Evolutionary conservation across 2,888 invertebrate genomes (phyloP), one percentile per base, ranked within the genome.

Genomic region (Drosophila meridionalis): DNA sequence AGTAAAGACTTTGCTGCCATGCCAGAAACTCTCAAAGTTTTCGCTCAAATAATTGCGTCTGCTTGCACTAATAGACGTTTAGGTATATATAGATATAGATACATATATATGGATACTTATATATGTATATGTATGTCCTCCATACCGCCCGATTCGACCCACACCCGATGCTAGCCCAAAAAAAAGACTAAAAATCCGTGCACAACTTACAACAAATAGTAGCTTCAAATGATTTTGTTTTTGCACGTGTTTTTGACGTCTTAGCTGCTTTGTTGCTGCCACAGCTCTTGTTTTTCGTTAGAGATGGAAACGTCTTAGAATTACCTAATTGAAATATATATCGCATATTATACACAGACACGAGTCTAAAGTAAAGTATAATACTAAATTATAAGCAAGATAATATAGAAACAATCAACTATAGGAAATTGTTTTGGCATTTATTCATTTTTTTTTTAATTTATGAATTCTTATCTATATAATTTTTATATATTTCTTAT

Each of bases 41-140:
- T 70, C 61, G 62, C 71, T 68, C 73, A 82, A 86, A 88, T 86
- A 88, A 86, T 88, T 88, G 78, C 86, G 80, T 82, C 71, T 69
- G 69, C 69, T 52, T 47, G 64, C 73, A 58, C 80, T 73, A 86
- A 81, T 72, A 78, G 70, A 62, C 36, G 55, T 56, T 38, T 47
- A 32, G 20, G 32, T 11, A 63, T 20, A 43, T 9, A 11, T 32
- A 42, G n/a, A 42, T n/a, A 42, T 43, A 43, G 3, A 14, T 5
- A 20, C 7, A 26, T 4, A 45, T 45, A 45, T 30, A 32, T 32
- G 32, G 14, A 11, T 11, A 34, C 7, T 20, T 20, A 1, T 20
- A 20, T 20, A 20, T 20, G 20, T 20, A 20, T 20, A 28, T 40
- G 20, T 56, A 43, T 11, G 36, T 0, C 14, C 28, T 9, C 7